phyloP scores from a whole-genome alignment of 2,888 invertebrate species.

The Yponomeuta plumbellus region DNA sequence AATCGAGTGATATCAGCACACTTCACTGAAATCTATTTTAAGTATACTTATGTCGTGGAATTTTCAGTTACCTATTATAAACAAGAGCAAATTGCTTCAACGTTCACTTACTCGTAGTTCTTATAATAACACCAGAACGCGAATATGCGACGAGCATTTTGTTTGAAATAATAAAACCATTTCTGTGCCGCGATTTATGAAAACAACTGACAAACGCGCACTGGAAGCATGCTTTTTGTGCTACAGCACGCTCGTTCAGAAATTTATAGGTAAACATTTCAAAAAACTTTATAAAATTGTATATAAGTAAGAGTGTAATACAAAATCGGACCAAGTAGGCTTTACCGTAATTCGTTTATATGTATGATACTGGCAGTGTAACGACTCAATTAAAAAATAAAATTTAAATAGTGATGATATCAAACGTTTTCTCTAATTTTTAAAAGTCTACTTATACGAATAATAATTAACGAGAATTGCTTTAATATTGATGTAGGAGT shows the following conservation, averaged over 20 bases:
- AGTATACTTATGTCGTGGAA: not conserved
- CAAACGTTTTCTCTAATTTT: slow-evolving; percentile 39
- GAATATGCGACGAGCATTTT: not conserved
- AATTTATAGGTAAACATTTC: slow-evolving; percentile 43
- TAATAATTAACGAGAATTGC: slow-evolving; percentile 73
- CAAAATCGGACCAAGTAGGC: slow-evolving; percentile 68
- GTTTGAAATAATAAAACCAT: not conserved
- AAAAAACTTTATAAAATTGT: slow-evolving; percentile 65
- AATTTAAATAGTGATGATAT: slow-evolving; percentile 42
- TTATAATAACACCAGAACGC: not conserved
- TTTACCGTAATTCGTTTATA: slow-evolving; percentile 63
- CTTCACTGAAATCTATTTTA: not conserved
- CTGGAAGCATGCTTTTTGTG: not conserved
- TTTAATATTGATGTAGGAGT: slow-evolving; percentile 62
- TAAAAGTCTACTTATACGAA: slow-evolving; percentile 67
- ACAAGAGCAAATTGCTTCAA: not conserved
- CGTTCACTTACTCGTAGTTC: not conserved
- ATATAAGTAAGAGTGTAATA: slow-evolving; percentile 72
- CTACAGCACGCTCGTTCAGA: not conserved
- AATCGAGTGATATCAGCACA: not conserved
- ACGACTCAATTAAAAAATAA: slow-evolving; percentile 55
- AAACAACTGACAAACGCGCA: not conserved
- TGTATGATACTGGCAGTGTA: slow-evolving; percentile 73
- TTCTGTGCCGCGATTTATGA: not conserved
- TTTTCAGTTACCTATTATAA: not conserved